A percentile compares a stretch with the other conserved stretches of the same genome.
These are phyloP conservation scores for Climacteris rufus DNA, from an alignment of 2,113 vertebrate species.

Conservation along the genomic window DNA sequence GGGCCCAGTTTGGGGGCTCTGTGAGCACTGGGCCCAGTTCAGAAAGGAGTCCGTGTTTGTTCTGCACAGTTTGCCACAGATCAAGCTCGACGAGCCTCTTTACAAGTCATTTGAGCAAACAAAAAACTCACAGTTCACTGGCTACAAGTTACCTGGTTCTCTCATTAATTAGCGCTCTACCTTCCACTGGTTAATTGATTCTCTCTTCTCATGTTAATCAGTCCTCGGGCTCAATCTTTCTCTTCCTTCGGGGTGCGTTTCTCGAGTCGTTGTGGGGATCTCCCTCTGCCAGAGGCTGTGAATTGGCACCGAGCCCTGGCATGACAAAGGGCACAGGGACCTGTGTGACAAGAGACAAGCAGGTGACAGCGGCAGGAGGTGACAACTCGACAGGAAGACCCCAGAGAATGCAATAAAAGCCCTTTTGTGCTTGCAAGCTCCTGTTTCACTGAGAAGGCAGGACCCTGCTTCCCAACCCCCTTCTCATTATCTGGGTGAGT, in stretches of 20 bases:
- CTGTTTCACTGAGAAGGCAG: neutral
- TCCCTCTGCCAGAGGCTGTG: neutral
- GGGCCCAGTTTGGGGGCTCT: rapidly evolving
- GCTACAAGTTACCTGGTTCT: neutral
- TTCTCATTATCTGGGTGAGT: neutral
- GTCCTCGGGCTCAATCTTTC: neutral
- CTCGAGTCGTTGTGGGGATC: too few relatives aligned
- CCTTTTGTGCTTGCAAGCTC: neutral
- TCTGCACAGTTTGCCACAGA: neutral
- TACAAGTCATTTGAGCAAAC: neutral
- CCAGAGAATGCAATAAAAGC: neutral
- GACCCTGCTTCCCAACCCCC: neutral
- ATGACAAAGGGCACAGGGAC: neutral
- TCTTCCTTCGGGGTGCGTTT: neutral
- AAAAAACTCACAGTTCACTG: neutral
- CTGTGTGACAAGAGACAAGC: rapidly evolving
- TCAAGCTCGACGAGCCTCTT: neutral
- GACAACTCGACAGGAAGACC: rapidly evolving
- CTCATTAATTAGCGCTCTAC: neutral
- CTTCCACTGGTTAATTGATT: neutral
- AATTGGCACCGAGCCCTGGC: rapidly evolving
- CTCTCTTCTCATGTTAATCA: neutral
- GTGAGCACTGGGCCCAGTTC: rapidly evolving
- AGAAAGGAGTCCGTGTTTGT: neutral
- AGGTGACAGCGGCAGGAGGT: neutral